Evolutionary conservation across 2,797 vertebrate genomes (phyloP), one percentile per base, ranked within the genome.

Genomic region (Etheostoma perlongum): DNA sequence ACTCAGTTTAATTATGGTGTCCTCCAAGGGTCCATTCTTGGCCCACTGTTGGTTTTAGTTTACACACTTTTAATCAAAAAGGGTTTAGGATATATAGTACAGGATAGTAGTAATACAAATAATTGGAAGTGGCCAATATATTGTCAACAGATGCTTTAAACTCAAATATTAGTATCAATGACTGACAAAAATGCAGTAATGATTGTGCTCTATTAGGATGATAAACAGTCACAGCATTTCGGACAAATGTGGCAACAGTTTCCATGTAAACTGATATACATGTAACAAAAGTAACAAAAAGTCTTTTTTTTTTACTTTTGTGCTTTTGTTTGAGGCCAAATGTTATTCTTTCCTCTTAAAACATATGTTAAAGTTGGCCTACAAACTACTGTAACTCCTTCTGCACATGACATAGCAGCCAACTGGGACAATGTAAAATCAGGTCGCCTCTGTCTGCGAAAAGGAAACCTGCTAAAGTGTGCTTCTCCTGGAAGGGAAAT

Each of bases 341-440:
- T 36, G 18, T 58, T 33, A 6, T 11, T n/a, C 8, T 49, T 23
- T 57, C 14, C 46, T 62, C 16, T 61, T 53, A 40, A 68, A 65
- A 6, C 30, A 52, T 1, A 47, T 16, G 21, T 59, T 75, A 15
- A 60, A 75, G 44, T 49, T 4, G 0, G 30, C 1, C 63, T 69
- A 46, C 73, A 82, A 59, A 81, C 72, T 40, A 18, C 33, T 49
- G 60, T 40, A 46, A 57, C 67, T 79, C 55, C 62, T 57, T 57
- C 82, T 76, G 76, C 85, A 82, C 58, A 72, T 40, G 64, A 74
- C 73, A 19, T 71, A 49, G 67, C 74, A 85, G 90, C 85, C 94
- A 95, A 93, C 82, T 94, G 91, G 94, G 94, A 92, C 93, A 83
- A 78, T 67, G 65, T 42, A 82, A 91, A 96, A 95, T 85, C 94